Conservation (phyloP, 1,140 invertebrate species). For the Polyergus mexicanus region DNA sequence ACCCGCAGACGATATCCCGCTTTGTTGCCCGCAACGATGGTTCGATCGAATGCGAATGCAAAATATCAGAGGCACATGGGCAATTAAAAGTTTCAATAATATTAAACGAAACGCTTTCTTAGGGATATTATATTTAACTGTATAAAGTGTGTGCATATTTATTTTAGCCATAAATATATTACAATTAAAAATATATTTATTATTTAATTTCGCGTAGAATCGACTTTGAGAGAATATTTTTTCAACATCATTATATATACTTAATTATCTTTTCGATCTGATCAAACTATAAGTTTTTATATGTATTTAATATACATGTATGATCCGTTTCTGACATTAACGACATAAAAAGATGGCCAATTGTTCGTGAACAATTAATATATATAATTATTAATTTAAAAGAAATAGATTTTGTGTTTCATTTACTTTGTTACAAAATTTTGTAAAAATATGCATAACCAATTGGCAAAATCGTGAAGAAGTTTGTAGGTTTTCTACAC, state of each 20-base stretch:
- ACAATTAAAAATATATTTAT: slow-evolving; percentile 9
- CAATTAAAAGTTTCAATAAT: slow-evolving; percentile 60
- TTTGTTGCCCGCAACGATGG: slow-evolving; percentile 57
- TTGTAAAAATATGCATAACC: neutral
- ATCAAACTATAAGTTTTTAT: neutral
- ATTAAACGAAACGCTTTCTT: neutral
- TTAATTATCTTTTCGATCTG: neutral
- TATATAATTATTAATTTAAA: neutral
- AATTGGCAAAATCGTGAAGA: neutral
- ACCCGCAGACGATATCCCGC: slow-evolving; percentile 42
- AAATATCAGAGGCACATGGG: neutral
- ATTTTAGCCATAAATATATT: neutral
- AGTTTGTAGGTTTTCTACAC: slow-evolving; percentile 16
- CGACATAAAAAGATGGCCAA: neutral
- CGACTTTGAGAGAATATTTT: neutral
- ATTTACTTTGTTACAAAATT: neutral
- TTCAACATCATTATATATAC: too few species aligned
- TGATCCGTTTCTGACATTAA: neutral
- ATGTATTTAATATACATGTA: neutral
- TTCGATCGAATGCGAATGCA: slow-evolving; percentile 28
- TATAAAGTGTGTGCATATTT: neutral
- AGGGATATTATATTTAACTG: neutral
- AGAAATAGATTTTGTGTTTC: neutral
- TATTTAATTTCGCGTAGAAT: neutral
- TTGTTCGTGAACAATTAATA: neutral